Evolutionary conservation across 2,113 vertebrate species (phyloP).

Genomic region (Formicarius rufipectus): DNA sequence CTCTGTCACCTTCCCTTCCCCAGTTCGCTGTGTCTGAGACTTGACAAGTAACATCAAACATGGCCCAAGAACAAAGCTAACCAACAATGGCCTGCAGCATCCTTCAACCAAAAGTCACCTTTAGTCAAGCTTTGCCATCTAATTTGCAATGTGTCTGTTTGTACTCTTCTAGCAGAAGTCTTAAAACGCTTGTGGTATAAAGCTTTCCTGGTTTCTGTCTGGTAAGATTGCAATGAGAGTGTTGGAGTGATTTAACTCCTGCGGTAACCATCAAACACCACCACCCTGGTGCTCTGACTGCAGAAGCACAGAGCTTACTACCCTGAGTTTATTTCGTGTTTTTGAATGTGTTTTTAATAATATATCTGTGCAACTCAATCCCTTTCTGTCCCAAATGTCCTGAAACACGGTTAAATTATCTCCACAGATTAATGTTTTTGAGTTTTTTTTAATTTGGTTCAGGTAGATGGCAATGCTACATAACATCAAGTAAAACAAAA

Average conservation of each 20-base stretch:
- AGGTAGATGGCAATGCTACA: not conserved
- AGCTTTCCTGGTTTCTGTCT: not conserved
- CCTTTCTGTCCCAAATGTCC: not conserved
- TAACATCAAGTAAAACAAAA: not conserved
- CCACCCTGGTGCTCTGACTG: not conserved
- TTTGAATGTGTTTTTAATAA: not conserved
- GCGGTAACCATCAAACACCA: not conserved
- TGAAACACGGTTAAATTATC: conserved; percentile 5
- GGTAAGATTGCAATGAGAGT: not conserved
- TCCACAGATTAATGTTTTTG: not conserved
- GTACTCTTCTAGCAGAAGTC: not conserved
- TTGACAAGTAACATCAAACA: conserved; percentile 14
- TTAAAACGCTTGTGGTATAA: not conserved
- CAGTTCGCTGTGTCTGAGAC: not conserved
- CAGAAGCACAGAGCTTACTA: not conserved
- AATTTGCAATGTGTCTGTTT: not conserved
- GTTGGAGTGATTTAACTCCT: not conserved
- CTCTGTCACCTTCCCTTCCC: not conserved
- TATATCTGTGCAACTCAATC: not conserved
- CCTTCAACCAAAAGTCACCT: conserved; percentile 34
- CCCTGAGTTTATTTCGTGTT: not conserved
- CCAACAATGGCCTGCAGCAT: conserved; percentile 16
- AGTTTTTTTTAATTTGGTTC: not conserved
- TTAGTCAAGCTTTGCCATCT: not conserved
- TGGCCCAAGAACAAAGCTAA: conserved; percentile 14